Percentiles rank a stretch among this genome's conserved stretches.
These are phyloP conservation scores for Sinonovacula constricta DNA, from an alignment of 1,140 invertebrate species.

Conservation along the genomic window DNA sequence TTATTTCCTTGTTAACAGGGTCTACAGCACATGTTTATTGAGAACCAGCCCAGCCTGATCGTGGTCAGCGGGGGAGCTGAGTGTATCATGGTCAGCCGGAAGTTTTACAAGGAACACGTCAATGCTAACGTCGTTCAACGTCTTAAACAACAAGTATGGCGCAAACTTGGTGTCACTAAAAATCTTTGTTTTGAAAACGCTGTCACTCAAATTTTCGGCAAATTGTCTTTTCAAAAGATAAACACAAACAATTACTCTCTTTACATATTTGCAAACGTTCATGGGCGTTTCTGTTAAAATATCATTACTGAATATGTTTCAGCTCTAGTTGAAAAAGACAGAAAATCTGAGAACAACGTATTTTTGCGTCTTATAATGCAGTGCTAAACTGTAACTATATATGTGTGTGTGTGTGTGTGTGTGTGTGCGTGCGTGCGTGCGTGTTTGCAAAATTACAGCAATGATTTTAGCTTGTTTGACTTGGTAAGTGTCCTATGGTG, in stretches of 20 bases:
- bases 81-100: constrained; percentile 67
- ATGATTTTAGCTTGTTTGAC: too few relatives aligned
- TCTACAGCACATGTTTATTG: constrained; percentile 61
- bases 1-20: too few relatives aligned
- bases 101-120: constrained; percentile 65
- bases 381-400: too few relatives aligned
- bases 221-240: too few relatives aligned
- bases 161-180: too few relatives aligned
- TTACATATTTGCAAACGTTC: not conserved
- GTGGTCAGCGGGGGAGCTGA: constrained; percentile 72
- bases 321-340: not conserved
- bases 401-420: too few relatives aligned
- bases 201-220: too few relatives aligned
- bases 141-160: constrained; percentile 63
- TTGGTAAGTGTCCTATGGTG: too few relatives aligned
- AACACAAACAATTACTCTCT: too few relatives aligned
- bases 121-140: constrained; percentile 55
- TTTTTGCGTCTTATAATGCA: not conserved
- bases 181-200: too few relatives aligned
- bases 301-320: not conserved
- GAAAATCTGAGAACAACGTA: not conserved
- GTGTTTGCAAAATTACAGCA: too few relatives aligned
- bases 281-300: not conserved
- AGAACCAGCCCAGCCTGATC: constrained; percentile 65
- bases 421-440: too few relatives aligned